A percentile compares a stretch with the other conserved stretches of the same genome.
phyloP scores from a whole-genome alignment of 1,140 invertebrate genomes.

The Paraescarpia echinospica region DNA sequence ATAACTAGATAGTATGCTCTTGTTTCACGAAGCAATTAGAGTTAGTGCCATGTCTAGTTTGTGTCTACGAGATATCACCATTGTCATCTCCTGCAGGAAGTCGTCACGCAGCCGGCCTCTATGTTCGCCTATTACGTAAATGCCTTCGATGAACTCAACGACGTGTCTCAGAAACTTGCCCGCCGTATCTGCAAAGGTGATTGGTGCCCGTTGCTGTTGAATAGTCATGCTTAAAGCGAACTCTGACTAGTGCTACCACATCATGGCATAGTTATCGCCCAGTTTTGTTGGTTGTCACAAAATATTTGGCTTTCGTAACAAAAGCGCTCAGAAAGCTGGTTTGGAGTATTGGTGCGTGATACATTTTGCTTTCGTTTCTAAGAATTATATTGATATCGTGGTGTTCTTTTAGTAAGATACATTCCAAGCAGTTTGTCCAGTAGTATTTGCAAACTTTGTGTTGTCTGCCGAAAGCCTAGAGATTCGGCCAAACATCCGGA shows the following conservation, averaged over 20 bases:
- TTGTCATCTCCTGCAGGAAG: neutral
- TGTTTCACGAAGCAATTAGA: neutral
- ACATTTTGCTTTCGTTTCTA: too few species aligned
- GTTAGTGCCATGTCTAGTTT: neutral
- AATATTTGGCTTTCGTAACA: too few species aligned
- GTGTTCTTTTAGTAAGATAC: too few species aligned
- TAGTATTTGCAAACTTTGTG: too few species aligned
- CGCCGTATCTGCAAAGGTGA: neutral
- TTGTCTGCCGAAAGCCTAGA: too few species aligned
- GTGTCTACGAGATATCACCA: neutral
- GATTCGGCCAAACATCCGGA: too few species aligned
- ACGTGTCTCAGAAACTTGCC: neutral
- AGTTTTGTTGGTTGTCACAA: too few species aligned
- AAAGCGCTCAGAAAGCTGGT: too few species aligned
- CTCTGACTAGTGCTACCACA: neutral
- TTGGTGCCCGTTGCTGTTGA: neutral
- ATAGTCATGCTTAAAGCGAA: too few species aligned
- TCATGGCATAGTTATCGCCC: neutral
- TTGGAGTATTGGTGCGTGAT: too few species aligned
- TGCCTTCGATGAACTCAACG: neutral
- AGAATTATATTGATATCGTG: too few species aligned
- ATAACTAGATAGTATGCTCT: neutral
- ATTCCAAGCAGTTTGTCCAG: too few species aligned
- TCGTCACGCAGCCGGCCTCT: neutral
- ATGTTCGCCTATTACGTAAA: neutral